Percentiles rank a stretch among this genome's conserved stretches.
Evolutionary conservation across 1,140 invertebrate genomes (phyloP).

Genomic region (Drosophila hydei): DNA sequence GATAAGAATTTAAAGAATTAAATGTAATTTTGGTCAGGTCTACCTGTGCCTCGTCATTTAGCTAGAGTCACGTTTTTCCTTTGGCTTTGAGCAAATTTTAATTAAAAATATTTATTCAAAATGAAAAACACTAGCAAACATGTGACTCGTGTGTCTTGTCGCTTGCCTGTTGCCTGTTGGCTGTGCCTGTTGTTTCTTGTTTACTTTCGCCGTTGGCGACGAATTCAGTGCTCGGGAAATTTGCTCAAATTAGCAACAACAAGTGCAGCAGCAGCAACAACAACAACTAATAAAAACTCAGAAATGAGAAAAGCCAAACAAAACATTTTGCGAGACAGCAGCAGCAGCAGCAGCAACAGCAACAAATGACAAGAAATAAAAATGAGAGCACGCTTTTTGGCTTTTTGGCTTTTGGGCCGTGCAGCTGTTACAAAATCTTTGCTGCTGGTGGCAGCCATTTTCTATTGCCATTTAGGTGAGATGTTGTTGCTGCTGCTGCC

Average conservation of each 20-base stretch:
- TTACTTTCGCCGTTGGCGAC: slow-evolving; percentile 62
- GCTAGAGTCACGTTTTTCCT: slow-evolving; percentile 36
- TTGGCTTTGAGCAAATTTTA: slow-evolving; percentile 41
- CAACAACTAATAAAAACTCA: slow-evolving; percentile 66
- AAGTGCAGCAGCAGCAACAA: slow-evolving; percentile 45
- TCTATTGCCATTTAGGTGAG: slow-evolving; percentile 76
- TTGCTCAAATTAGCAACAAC: slow-evolving; percentile 73
- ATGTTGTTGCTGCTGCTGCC: slow-evolving; percentile 35
- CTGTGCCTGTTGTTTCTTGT: slow-evolving; percentile 47
- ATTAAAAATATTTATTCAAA: slow-evolving; percentile 59
- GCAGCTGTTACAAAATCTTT: slow-evolving; percentile 80
- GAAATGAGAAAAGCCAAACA: slow-evolving; percentile 34
- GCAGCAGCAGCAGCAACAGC: slow-evolving; percentile 17
- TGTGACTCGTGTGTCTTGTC: slow-evolving; percentile 46
- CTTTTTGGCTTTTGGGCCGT: slow-evolving; percentile 54
- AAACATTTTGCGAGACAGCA: slow-evolving; percentile 40
- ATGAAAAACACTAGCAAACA: slow-evolving; percentile 38
- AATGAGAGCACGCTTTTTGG: slow-evolving; percentile 76
- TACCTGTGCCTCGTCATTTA: slow-evolving; percentile 18
- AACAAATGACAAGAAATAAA: slow-evolving; percentile 63
- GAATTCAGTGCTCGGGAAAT: slow-evolving; percentile 53
- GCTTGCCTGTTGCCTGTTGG: slow-evolving; percentile 22
- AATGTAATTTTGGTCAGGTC: background rate
- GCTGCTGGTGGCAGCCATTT: slow-evolving; percentile 74
- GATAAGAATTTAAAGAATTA: background rate